phyloP scores from a whole-genome alignment of 2,797 vertebrate species.

The Aphelocoma californica region DNA sequence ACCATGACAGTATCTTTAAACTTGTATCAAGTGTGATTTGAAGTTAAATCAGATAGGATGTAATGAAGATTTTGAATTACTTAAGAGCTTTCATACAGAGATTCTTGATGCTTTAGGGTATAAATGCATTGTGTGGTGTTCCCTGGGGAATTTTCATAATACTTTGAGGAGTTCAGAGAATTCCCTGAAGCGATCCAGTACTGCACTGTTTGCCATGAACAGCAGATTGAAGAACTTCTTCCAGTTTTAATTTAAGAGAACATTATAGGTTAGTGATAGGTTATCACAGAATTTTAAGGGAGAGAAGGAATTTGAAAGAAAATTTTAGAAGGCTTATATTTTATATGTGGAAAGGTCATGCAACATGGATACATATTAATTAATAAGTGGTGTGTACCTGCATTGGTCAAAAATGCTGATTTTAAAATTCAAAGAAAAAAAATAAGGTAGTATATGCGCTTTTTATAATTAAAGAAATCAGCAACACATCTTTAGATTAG shows the following conservation, averaged over 20 bases:
- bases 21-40: not conserved
- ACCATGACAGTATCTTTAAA: not conserved
- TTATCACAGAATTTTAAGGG: not conserved
- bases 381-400: not conserved
- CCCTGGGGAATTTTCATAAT: not conserved
- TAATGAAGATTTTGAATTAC: not conserved
- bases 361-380: not conserved
- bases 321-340: not conserved
- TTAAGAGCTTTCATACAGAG: not conserved
- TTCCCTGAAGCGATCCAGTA: not conserved
- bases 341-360: not conserved
- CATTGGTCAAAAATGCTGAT: not conserved
- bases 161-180: not conserved
- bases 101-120: not conserved
- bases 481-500: not conserved
- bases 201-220: not conserved
- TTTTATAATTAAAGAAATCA: not conserved
- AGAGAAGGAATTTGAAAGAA: not conserved
- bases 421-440: not conserved
- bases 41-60: not conserved
- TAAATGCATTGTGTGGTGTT: not conserved
- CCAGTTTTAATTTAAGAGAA: not conserved
- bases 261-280: not conserved
- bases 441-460: not conserved
- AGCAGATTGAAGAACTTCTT: not conserved